A percentile compares a stretch with the other conserved stretches of the same genome.
Evolutionary conservation across 2,797 vertebrate genomes (phyloP).

Genomic region (Avahi laniger): DNA sequence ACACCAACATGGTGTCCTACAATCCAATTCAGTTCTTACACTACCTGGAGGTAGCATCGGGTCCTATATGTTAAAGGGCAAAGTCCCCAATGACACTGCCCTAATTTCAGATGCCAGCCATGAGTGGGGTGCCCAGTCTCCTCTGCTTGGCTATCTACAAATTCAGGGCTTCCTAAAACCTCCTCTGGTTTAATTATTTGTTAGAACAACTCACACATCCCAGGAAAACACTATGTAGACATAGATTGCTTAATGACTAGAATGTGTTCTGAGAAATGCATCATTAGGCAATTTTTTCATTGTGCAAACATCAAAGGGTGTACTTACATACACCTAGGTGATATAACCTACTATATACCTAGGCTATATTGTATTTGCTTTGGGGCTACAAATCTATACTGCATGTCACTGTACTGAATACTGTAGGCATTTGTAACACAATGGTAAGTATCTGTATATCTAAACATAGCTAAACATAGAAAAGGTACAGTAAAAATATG

Average conservation of each 20-base stretch:
- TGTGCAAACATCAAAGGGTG: neutral
- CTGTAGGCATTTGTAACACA: neutral
- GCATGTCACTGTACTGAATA: neutral
- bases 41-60: neutral
- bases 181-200: neutral
- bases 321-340: neutral
- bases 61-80: neutral
- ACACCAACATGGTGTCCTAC: neutral
- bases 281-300: neutral
- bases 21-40: neutral
- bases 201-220: neutral
- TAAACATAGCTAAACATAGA: neutral
- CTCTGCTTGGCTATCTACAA: neutral
- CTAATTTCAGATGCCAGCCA: neutral
- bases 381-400: neutral
- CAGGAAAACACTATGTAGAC: neutral
- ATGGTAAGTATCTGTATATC: neutral
- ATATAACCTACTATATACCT: neutral
- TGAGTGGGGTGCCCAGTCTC: neutral
- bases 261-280: neutral
- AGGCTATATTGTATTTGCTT: neutral
- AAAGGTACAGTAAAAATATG: neutral
- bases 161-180: neutral
- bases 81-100: neutral
- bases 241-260: neutral